These are phyloP conservation scores for Lasioglossum malachurum DNA, from an alignment of 2,888 invertebrate genomes.

Conservation along the genomic window DNA sequence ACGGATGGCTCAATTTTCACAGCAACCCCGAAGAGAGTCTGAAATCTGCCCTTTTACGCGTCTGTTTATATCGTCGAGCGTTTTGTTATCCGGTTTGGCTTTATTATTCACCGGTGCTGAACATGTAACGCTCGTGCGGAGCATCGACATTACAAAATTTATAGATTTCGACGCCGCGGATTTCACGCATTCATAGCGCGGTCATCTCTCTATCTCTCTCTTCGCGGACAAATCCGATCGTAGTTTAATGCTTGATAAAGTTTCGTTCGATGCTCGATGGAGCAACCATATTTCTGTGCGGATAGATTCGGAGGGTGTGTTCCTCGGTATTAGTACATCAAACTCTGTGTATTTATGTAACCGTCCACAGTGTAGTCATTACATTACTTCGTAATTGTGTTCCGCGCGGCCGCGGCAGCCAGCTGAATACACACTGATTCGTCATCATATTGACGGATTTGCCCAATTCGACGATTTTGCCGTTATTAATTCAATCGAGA, in stretches of 20 bases:
- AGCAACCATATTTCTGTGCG: background rate
- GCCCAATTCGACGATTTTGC: background rate
- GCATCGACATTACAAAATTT: conserved; percentile 2
- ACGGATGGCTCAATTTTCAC: background rate
- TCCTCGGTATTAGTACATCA: background rate
- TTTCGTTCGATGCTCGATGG: background rate
- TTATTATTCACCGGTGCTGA: background rate
- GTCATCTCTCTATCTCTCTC: background rate
- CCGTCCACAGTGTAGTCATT: background rate
- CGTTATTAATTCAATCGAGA: background rate
- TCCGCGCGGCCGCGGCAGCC: background rate
- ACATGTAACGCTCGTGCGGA: background rate
- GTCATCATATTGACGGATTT: background rate
- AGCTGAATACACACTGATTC: background rate
- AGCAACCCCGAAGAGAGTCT: background rate
- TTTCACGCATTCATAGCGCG: background rate
- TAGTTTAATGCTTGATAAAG: background rate
- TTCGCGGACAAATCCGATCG: background rate
- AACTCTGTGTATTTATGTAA: background rate
- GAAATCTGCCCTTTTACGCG: background rate
- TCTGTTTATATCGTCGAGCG: background rate
- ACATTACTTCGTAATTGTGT: conserved; percentile 11
- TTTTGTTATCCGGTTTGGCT: background rate
- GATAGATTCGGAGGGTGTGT: background rate
- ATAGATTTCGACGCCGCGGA: background rate